A percentile compares a stretch with the other conserved stretches of the same genome.
These are phyloP conservation scores for Pocillopora verrucosa DNA, from an alignment of 64 coral and sea anemone genomes.

Conservation along the genomic window DNA sequence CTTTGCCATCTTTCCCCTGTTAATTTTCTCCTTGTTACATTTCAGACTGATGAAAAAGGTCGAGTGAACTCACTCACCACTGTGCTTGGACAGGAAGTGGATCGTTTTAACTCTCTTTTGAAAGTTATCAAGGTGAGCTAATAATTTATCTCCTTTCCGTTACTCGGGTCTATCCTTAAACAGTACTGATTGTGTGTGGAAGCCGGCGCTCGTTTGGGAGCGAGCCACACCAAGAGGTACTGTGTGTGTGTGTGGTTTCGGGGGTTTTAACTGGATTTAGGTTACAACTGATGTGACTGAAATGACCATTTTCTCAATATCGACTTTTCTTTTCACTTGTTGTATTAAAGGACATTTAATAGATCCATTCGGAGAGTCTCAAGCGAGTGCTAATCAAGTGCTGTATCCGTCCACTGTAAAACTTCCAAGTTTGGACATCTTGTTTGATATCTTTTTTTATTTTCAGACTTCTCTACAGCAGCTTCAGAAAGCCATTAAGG, in stretches of 20 bases:
- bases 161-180: neutral
- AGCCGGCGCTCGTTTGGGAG: too few relatives aligned
- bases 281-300: too few relatives aligned
- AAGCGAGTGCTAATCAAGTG: too few relatives aligned
- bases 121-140: conserved; percentile 90
- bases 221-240: too few relatives aligned
- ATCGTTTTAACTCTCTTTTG: conserved; percentile 90
- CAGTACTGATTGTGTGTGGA: too few relatives aligned
- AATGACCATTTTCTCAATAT: too few relatives aligned
- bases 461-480: conserved; percentile 75
- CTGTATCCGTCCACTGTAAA: neutral
- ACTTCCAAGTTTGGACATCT: neutral
- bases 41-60: conserved; percentile 88
- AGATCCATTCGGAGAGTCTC: too few relatives aligned
- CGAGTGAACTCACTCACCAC: conserved; percentile 93
- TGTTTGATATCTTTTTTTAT: neutral
- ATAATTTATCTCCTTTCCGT: neutral
- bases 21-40: neutral
- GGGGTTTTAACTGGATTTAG: too few relatives aligned
- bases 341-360: too few relatives aligned
- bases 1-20: too few relatives aligned
- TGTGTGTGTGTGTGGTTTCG: too few relatives aligned
- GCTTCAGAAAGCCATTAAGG: conserved; percentile 98
- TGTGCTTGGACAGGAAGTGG: conserved; percentile 94
- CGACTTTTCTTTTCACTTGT: too few relatives aligned